Evolutionary conservation across 53 echinoderm and acorn worm species (phyloP).

Genomic region (Paracentrotus lividus): DNA sequence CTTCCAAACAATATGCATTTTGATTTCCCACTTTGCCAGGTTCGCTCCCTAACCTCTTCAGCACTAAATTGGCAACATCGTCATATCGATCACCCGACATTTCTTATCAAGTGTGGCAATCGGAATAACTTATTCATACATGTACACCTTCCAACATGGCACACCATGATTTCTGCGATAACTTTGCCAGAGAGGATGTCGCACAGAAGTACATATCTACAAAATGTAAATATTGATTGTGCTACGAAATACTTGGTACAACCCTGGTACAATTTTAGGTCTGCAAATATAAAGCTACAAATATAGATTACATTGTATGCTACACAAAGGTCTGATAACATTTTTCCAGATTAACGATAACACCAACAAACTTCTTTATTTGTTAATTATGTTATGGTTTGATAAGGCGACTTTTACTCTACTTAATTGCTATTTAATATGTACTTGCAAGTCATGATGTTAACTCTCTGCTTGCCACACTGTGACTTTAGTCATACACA

Average conservation of each 20-base stretch:
- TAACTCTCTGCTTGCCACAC: no score
- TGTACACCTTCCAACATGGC: background rate
- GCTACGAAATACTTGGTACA: no score
- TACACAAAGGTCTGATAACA: background rate
- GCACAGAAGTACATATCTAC: background rate
- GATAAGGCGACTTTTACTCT: no score
- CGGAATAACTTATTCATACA: background rate
- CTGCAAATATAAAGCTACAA: no score
- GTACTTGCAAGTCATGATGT: no score
- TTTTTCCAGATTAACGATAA: background rate
- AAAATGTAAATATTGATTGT: background rate
- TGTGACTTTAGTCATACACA: no score
- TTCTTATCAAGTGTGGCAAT: background rate
- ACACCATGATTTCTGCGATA: background rate
- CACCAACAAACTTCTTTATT: no score
- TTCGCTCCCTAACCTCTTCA: background rate
- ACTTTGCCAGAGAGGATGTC: background rate
- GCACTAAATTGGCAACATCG: background rate
- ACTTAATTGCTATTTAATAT: no score
- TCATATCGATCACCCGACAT: background rate
- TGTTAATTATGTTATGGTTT: no score
- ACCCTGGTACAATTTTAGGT: no score
- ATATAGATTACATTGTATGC: no score
- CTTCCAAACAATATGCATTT: background rate
- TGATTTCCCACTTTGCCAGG: background rate